A percentile compares a stretch with the other conserved stretches of the same genome.
phyloP scores from a whole-genome alignment of 2,113 vertebrate species.

The Heptranchias perlo region DNA sequence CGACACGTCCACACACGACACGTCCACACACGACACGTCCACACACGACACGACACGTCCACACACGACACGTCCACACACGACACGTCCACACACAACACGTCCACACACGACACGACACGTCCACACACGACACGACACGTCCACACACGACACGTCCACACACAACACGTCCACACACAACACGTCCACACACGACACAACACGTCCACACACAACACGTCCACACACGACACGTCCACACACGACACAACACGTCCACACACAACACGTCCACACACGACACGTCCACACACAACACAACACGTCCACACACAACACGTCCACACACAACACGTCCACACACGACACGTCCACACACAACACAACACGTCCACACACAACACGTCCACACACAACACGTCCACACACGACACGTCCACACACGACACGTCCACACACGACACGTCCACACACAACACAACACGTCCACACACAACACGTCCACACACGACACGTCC shows the following conservation, averaged over 20 bases:
- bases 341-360: neutral
- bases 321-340: neutral
- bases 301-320: neutral
- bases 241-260: neutral
- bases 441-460: neutral
- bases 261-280: neutral
- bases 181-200: neutral
- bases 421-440: too few relatives aligned
- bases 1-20: too few relatives aligned
- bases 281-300: neutral
- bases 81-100: neutral
- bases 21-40: too few relatives aligned
- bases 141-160: neutral
- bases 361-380: neutral
- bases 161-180: neutral
- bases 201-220: neutral
- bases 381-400: neutral
- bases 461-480: neutral
- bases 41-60: neutral
- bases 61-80: neutral
- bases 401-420: neutral
- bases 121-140: too few relatives aligned
- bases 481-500: neutral
- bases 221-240: neutral
- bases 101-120: neutral